A percentile compares a stretch with the other conserved stretches of the same genome.
phyloP scores from a whole-genome alignment of 64 coral and sea anemone species.

The Actinia tenebrosa region DNA sequence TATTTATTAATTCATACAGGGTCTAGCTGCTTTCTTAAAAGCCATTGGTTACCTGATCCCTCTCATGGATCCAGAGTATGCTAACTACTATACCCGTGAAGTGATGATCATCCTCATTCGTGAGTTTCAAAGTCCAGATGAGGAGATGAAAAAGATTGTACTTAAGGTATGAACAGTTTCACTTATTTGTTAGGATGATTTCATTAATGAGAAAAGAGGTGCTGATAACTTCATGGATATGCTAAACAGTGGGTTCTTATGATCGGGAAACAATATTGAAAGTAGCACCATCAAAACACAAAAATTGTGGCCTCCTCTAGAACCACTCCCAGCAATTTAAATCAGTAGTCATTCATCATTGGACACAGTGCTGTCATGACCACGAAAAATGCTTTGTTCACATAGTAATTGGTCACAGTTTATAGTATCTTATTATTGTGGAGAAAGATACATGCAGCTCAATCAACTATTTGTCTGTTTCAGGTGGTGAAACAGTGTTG shows the following conservation, averaged over 20 bases:
- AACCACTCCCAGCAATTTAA: no score
- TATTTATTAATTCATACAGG: constrained; percentile 29
- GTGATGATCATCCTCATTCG: constrained; percentile 99
- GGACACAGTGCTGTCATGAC: no score
- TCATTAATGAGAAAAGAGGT: background rate
- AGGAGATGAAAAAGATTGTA: constrained; percentile 99
- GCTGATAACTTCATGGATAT: no score
- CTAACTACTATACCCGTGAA: constrained; percentile 98
- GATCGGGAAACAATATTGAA: no score
- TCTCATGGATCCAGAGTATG: constrained; percentile 98
- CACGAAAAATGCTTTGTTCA: no score
- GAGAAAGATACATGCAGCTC: background rate
- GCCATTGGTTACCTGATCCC: constrained; percentile 98
- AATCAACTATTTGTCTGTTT: background rate
- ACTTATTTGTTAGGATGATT: background rate
- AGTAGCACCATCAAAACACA: no score
- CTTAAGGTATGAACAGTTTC: constrained; percentile 65
- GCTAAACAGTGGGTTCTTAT: no score
- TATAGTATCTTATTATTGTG: no score
- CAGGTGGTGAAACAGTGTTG: constrained; percentile 99
- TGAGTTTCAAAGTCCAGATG: constrained; percentile 99
- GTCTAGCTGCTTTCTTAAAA: constrained; percentile 96
- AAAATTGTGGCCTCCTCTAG: no score
- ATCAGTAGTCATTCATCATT: no score
- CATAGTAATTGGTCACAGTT: no score